Percentiles rank a stretch among this genome's conserved stretches.
Conservation (phyloP, 2,888 invertebrate species). For the Torymus tubicola region DNA sequence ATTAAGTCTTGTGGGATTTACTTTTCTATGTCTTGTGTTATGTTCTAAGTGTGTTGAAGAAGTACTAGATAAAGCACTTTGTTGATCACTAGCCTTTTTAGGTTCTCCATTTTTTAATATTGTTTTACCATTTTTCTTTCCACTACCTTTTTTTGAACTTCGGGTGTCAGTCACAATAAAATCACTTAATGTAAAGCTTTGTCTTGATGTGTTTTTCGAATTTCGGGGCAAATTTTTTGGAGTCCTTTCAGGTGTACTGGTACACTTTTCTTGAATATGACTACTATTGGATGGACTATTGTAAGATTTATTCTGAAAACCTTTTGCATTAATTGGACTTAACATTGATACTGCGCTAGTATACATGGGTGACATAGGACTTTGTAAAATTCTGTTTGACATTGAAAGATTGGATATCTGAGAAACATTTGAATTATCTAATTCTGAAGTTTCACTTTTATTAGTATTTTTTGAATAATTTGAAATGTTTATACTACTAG, state of each 20-base stretch:
- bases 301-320: constrained; percentile 15
- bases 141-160: constrained; percentile 58
- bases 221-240: constrained; percentile 59
- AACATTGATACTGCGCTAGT: constrained; percentile 48
- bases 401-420: constrained; percentile 53
- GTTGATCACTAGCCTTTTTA: constrained; percentile 25
- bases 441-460: constrained; percentile 41
- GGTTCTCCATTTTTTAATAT: constrained; percentile 40
- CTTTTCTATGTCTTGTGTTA: constrained; percentile 62
- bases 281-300: constrained; percentile 41
- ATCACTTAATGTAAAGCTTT: constrained; percentile 64
- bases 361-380: constrained; percentile 62
- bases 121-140: constrained; percentile 56
- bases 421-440: constrained; percentile 55
- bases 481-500: constrained; percentile 49
- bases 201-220: constrained; percentile 59
- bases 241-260: constrained; percentile 55
- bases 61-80: constrained; percentile 51
- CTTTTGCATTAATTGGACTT: constrained; percentile 41
- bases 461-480: constrained; percentile 41
- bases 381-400: constrained; percentile 50
- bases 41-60: constrained; percentile 57
- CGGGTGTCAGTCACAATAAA: constrained; percentile 62
- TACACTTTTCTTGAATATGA: constrained; percentile 24
- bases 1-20: constrained; percentile 68